Evolutionary conservation across 2,113 vertebrate genomes (phyloP).

Genomic region (Okapia johnstoni): DNA sequence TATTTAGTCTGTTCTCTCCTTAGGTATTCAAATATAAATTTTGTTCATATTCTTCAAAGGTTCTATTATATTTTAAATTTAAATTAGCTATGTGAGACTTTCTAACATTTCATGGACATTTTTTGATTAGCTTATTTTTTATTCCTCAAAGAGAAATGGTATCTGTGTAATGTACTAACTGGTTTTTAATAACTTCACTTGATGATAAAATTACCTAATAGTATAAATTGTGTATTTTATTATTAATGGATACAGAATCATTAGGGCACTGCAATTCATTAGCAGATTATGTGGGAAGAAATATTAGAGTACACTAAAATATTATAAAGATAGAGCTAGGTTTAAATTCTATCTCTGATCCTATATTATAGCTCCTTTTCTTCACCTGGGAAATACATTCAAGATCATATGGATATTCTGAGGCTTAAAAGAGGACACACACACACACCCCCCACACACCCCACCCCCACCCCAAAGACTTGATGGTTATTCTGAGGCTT

Average conservation of each 20-base stretch:
- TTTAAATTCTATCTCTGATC: not conserved
- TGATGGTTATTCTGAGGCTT: not conserved
- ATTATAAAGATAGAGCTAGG: not conserved
- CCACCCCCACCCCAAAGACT: not conserved
- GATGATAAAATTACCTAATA: not conserved
- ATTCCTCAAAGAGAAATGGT: not conserved
- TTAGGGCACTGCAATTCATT: not conserved
- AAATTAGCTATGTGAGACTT: not conserved
- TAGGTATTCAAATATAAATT: not conserved
- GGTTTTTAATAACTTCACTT: not conserved
- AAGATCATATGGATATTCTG: not conserved
- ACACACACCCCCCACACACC: rapidly evolving
- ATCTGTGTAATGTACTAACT: not conserved
- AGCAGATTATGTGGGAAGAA: not conserved
- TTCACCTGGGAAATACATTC: not conserved
- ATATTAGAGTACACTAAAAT: not conserved
- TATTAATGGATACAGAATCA: not conserved
- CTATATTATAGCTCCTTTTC: not conserved
- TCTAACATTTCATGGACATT: not conserved
- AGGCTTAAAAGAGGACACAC: not conserved
- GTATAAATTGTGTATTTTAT: not conserved
- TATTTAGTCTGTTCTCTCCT: not conserved
- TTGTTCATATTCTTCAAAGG: not conserved
- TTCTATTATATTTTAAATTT: not conserved
- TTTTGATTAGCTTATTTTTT: not conserved